These are phyloP conservation scores for Polylopha cassiicola DNA, from an alignment of 2,888 invertebrate genomes.

Conservation along the genomic window DNA sequence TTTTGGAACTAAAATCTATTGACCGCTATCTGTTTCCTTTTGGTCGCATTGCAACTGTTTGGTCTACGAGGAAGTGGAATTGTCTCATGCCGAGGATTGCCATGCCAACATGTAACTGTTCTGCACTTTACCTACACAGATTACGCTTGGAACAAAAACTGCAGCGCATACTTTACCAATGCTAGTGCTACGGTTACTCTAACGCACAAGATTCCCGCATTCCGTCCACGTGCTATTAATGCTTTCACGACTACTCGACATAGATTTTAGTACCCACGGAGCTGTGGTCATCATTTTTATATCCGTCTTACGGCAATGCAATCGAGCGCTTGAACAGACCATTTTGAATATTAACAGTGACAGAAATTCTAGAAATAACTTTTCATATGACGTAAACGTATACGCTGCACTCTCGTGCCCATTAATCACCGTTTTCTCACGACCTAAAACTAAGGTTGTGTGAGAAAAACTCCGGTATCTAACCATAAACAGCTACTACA, in stretches of 20 bases:
- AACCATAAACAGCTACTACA: slow-evolving; percentile 7
- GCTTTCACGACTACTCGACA: slow-evolving; percentile 21
- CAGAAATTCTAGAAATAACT: slow-evolving; percentile 15
- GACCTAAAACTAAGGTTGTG: slow-evolving; percentile 10
- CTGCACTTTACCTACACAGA: slow-evolving; percentile 42
- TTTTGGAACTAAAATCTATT: no score
- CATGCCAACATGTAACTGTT: slow-evolving; percentile 44
- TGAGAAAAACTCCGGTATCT: slow-evolving; percentile 5
- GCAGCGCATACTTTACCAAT: slow-evolving; percentile 29
- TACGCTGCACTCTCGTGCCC: slow-evolving; percentile 7
- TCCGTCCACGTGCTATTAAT: slow-evolving; percentile 15
- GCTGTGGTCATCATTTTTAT: slow-evolving; percentile 11
- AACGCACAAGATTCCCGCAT: slow-evolving; percentile 8
- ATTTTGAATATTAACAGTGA: slow-evolving; percentile 11
- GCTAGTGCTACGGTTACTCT: slow-evolving; percentile 4
- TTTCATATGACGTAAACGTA: slow-evolving; percentile 12
- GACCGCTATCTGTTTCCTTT: no score
- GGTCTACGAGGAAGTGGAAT: no score
- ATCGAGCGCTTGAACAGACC: slow-evolving; percentile 9
- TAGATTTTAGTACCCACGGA: slow-evolving; percentile 22
- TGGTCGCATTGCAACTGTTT: no score
- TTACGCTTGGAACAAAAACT: slow-evolving; percentile 43
- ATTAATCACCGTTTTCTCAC: slow-evolving; percentile 17
- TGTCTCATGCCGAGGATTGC: no score
- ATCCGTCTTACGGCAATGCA: slow-evolving; percentile 5